phyloP scores from a whole-genome alignment of 2,797 vertebrate species.

The Leptatherina wallacei region DNA sequence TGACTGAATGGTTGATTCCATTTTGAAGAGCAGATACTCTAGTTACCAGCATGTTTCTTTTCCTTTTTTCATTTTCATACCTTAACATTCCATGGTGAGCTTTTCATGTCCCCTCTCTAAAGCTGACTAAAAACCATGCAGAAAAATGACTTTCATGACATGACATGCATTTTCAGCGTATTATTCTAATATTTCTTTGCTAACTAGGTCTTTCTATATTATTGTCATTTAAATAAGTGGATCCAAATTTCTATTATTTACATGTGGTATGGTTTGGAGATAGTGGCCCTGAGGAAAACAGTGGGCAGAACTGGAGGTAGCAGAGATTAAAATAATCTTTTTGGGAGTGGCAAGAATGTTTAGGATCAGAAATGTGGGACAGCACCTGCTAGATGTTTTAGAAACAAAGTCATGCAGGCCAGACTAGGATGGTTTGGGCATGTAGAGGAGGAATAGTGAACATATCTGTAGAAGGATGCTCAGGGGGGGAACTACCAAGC shows the following conservation, averaged over 20 bases:
- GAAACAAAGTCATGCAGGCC: no score
- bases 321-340: no score
- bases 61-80: conserved; percentile 42
- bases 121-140: no score
- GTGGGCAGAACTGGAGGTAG: no score
- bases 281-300: no score
- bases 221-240: conserved; percentile 45
- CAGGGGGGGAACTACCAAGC: no score
- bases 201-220: conserved; percentile 22
- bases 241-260: conserved; percentile 31
- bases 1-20: conserved; percentile 53
- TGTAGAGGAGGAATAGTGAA: no score
- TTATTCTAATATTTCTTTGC: conserved; percentile 7
- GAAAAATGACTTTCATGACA: background rate
- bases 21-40: conserved; percentile 51
- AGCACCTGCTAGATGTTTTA: no score
- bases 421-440: no score
- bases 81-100: conserved; percentile 50
- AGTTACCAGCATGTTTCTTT: conserved; percentile 62
- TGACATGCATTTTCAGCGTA: conserved; percentile 17
- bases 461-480: no score
- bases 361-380: no score
- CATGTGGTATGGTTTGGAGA: conserved; percentile 1
- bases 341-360: no score
- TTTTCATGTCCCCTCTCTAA: conserved; percentile 15